phyloP scores from a whole-genome alignment of 2,113 vertebrate species.

The Thymallus thymallus region DNA sequence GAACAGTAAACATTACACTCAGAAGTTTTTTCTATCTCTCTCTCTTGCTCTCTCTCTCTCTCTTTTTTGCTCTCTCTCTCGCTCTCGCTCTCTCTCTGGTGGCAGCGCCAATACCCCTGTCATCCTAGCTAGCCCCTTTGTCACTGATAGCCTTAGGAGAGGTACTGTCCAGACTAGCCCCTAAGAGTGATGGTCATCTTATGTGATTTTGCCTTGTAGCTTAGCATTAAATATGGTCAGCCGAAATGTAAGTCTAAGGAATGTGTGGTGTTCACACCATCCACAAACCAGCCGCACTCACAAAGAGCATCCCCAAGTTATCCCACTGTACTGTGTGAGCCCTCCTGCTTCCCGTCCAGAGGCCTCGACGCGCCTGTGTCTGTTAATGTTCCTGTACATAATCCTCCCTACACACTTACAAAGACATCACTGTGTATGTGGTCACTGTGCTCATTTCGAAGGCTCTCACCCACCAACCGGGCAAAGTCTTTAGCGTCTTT shows the following conservation, averaged over 20 bases:
- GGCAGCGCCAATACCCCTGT: constrained; percentile 8
- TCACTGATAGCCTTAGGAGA: background rate
- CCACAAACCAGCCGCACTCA: constrained; percentile 10
- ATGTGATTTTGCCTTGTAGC: background rate
- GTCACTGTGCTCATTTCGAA: constrained; percentile 2
- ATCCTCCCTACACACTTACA: constrained; percentile 13
- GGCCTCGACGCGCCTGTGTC: constrained; percentile 16
- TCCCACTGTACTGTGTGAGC: no score
- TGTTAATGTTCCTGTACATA: constrained; percentile 30
- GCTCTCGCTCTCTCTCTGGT: constrained; percentile 1
- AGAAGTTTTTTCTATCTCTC: no score
- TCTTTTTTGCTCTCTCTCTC: no score
- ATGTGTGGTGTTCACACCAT: background rate
- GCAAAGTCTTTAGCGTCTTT: constrained; percentile 1
- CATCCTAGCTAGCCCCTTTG: background rate
- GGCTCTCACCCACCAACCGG: background rate
- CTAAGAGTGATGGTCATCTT: background rate
- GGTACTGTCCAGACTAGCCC: background rate
- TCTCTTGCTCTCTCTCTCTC: no score
- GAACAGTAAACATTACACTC: no score
- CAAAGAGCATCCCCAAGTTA: background rate
- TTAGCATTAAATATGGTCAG: background rate
- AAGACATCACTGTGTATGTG: background rate
- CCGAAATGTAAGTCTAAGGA: no score
- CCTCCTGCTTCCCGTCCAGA: background rate